Base-by-base conservation (phyloP, 2,797 vertebrate species). In the Centroberyx gerrardi region DNA sequence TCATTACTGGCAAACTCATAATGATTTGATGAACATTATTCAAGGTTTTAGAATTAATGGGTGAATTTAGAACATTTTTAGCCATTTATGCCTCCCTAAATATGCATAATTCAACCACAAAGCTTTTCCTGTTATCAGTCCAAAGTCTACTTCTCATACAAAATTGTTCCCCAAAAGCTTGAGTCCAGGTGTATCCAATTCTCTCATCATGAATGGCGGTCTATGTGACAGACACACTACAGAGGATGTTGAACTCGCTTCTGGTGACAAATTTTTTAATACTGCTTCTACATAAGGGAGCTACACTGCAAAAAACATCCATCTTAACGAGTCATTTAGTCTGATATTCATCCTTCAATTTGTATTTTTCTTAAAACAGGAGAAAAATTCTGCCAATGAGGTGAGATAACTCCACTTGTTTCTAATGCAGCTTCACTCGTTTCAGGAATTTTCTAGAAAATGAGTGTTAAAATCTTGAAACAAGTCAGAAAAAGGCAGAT, bases 151-250 rank as follows among this genome's bases (percentile, higher is more conserved):
- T 40, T 40, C 44, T 58, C 62, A 74, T 12, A n/a, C 1, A 53
- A 60, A 40, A 28, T 6, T n/a, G 56, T 54, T 38, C 14, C 13
- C 4, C 2, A 46, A 46, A 46, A 46, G 44, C 44, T 72, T 8
- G 22, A 48, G 52, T 27, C 51, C 5, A 46, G 14, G 64, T 63
- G 33, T 55, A 17, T 31, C 4, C 42, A 46, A 15, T 5, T 46
- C 44, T 46, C 12, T 60, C 55, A 17, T 67, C 27, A 36, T 58
- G 46, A 53, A 46, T 0, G 15, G 36, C 12, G 49, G 15, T 53
- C 66, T 46, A 38, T 67, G 5, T 48, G 53, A 48, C 44, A 63
- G 5, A 55, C 54, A 68, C 14, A 54, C 3, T 56, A 22, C 28
- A 44, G 18, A 18, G 59, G 14, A 67, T 42, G 12, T 29, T 48